Percentiles rank a stretch among this genome's conserved stretches.
phyloP scores from a whole-genome alignment of 2,113 vertebrate species.

The Stegostoma tigrinum region DNA sequence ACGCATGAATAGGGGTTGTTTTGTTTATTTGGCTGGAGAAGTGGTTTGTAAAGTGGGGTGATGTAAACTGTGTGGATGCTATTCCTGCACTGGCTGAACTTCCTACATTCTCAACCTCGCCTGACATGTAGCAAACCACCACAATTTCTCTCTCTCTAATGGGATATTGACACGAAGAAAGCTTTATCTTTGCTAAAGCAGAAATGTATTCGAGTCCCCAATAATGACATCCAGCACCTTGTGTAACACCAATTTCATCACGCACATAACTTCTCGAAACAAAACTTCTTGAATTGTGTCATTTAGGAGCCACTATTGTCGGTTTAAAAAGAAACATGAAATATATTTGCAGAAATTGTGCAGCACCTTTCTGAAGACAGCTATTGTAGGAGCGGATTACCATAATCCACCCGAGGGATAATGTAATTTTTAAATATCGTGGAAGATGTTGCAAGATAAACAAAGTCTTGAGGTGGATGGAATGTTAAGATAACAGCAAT shows the following conservation, averaged over 20 bases:
- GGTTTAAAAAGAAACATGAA: background rate
- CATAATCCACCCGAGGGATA: background rate
- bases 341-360: background rate
- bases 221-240: too few species aligned
- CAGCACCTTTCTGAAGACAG: background rate
- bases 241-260: background rate
- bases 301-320: background rate
- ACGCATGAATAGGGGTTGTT: too few species aligned
- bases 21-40: too few species aligned
- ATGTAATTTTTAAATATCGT: background rate
- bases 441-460: conserved; percentile 4
- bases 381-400: background rate
- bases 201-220: background rate
- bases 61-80: too few species aligned
- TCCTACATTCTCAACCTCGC: too few species aligned
- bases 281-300: background rate
- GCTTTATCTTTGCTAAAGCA: too few species aligned
- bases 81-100: too few species aligned
- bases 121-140: too few species aligned
- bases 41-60: too few species aligned
- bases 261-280: background rate
- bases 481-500: background rate
- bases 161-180: too few species aligned
- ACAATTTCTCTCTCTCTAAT: too few species aligned
- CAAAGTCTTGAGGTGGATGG: background rate